Evolutionary conservation across 2,113 vertebrate species (phyloP).

Genomic region (Lepus americanus): DNA sequence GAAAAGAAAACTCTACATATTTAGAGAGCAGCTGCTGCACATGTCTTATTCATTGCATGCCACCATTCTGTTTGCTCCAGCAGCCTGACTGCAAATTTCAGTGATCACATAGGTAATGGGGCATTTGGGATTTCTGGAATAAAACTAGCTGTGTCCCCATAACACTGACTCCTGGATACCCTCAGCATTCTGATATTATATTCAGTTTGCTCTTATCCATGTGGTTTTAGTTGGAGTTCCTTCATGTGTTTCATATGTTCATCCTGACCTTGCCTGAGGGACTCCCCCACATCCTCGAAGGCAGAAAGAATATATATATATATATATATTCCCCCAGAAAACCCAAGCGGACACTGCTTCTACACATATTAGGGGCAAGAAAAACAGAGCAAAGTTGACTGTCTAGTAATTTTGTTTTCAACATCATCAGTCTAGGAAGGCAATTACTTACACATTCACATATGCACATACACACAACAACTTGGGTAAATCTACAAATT

Average conservation of each 20-base stretch:
- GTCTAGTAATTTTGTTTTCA: conserved; percentile 48
- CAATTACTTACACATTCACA: background rate
- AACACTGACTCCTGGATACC: background rate
- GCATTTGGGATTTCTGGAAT: conserved; percentile 66
- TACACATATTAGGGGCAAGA: background rate
- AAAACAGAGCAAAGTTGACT: background rate
- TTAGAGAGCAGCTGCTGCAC: conserved; percentile 14
- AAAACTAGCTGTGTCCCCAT: conserved; percentile 25
- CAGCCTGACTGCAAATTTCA: conserved; percentile 45
- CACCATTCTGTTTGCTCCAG: background rate
- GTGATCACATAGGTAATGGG: conserved; percentile 66
- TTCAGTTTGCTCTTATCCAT: conserved; percentile 4
- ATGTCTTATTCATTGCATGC: background rate
- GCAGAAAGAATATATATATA: background rate
- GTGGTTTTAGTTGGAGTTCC: background rate
- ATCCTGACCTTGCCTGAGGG: conserved; percentile 56
- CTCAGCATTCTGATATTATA: background rate
- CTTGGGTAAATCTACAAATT: background rate
- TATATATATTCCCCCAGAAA: background rate
- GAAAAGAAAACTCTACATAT: conserved; percentile 22
- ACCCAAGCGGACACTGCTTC: background rate
- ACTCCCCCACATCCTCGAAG: background rate
- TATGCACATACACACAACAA: background rate
- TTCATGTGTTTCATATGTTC: background rate
- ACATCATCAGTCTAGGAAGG: background rate